These are phyloP conservation scores for Andricus curvator DNA, from an alignment of 2,888 invertebrate species.

Conservation along the genomic window DNA sequence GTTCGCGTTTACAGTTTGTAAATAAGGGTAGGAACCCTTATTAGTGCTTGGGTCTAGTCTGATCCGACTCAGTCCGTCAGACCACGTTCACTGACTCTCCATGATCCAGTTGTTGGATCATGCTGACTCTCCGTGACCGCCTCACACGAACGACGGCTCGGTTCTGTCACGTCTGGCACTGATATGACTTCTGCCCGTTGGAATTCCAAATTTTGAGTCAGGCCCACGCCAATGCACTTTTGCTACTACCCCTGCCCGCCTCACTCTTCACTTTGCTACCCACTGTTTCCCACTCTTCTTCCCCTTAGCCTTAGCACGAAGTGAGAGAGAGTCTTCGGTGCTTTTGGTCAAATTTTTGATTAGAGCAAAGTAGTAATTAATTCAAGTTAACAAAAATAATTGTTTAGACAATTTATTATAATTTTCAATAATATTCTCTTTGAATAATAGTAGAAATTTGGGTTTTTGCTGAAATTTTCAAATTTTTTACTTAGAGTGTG, in stretches of 20 bases:
- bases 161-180: slow-evolving; percentile 61
- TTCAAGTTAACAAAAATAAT: too few species aligned
- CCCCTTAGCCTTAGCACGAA: slow-evolving; percentile 24
- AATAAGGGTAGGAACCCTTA: neutral
- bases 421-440: too few species aligned
- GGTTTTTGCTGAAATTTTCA: too few species aligned
- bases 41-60: neutral
- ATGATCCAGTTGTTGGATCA: too few species aligned
- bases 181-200: slow-evolving; percentile 57
- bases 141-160: slow-evolving; percentile 70
- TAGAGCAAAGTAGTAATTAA: too few species aligned
- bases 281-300: neutral
- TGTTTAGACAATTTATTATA: too few species aligned
- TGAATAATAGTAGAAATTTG: too few species aligned
- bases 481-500: too few species aligned
- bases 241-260: slow-evolving; percentile 56
- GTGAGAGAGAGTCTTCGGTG: slow-evolving; percentile 46
- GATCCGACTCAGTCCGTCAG: neutral
- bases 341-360: neutral
- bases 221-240: slow-evolving; percentile 71
- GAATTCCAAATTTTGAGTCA: slow-evolving; percentile 73
- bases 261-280: slow-evolving; percentile 36
- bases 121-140: too few species aligned
- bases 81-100: slow-evolving; percentile 35
- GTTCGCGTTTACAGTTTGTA: neutral